Evolutionary conservation across 2,797 vertebrate genomes (phyloP), one percentile per base, ranked within the genome.

Genomic region (Tolypeutes matacus): DNA sequence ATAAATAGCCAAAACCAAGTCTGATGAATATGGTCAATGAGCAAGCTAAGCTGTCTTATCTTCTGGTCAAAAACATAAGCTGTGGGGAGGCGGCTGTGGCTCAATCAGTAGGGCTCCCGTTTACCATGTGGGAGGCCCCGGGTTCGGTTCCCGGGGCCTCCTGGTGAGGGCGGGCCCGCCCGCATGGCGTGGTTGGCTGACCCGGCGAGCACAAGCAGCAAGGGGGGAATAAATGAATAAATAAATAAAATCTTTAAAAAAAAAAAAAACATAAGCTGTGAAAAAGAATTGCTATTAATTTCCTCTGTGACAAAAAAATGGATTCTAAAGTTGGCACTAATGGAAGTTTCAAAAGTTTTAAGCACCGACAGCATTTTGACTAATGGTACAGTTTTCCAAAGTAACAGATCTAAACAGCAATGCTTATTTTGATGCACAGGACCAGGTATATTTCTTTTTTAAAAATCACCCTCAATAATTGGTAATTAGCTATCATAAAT

Each of bases 281-380:
- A 86, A 80, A 86, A 93, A 91, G 25, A 94, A 96, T 80, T 89
- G 11, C 29, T 64, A 78, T 58, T 77, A 34, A 58, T 89, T 87
- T 89, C 53, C 65, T 81, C 92, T 77, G 31, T 67, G 29, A 77
- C 13, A 39, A 36, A 84, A 89, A 73, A 90, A 69, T 0, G 34
- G 49, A 86, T 67, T 86, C 64, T 93, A 86, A 89, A 89, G 53
- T 58, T 86, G 96, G 77, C 34, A 89, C 56, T 83, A 89, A 83
- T 39, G 70, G 31, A 31, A 86, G 58, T 81, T 78, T 53, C 62
- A 51, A 75, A 76, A 67, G 20, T 72, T 90, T 21, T 91, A 34
- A 88, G 53, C 36, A 96, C 17, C 27, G n/a, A 60, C 25, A 91
- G 34, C 56, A 94, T 23, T 84, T 25, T 49, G 23, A 88, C 58